Conservation (phyloP, 2,113 vertebrate species). For the Delphinus delphis region DNA sequence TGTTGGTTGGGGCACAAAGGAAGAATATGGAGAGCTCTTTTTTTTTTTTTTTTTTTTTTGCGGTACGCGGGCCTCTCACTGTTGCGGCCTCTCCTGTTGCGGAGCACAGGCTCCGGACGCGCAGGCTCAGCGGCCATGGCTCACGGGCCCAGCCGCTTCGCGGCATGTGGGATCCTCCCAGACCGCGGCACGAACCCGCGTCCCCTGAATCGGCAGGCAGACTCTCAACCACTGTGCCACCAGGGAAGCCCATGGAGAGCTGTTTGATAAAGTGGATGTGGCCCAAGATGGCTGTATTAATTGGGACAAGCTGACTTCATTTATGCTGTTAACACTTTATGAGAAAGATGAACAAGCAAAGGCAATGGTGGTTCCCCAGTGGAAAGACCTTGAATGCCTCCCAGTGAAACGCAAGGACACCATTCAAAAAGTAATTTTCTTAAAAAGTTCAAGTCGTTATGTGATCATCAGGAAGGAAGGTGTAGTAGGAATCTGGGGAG, state of each 20-base stretch:
- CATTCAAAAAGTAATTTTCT: slow-evolving; percentile 86
- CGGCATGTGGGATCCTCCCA: too few species aligned
- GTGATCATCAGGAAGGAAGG: slow-evolving; percentile 88
- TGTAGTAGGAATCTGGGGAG: slow-evolving; percentile 84
- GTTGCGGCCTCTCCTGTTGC: too few species aligned
- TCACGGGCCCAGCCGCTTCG: too few species aligned
- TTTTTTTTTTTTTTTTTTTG: too few species aligned
- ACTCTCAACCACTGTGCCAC: too few species aligned
- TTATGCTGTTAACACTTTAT: slow-evolving; percentile 86
- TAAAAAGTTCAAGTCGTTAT: slow-evolving; percentile 85
- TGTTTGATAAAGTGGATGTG: slow-evolving; percentile 88
- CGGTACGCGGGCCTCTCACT: too few species aligned
- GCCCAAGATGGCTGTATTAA: slow-evolving; percentile 83
- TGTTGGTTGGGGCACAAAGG: slow-evolving; percentile 80
- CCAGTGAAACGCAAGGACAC: slow-evolving; percentile 85
- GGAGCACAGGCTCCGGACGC: too few species aligned
- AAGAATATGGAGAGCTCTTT: slow-evolving; percentile 89
- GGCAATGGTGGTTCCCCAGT: slow-evolving; percentile 77
- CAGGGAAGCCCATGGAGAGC: slow-evolving; percentile 65
- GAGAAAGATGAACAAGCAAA: slow-evolving; percentile 85
- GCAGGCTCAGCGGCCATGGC: too few species aligned
- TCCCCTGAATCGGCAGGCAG: too few species aligned
- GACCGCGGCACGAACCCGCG: rapidly evolving
- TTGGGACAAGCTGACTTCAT: slow-evolving; percentile 88
- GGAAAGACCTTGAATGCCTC: slow-evolving; percentile 84